Percentiles rank a stretch among this genome's conserved stretches.
phyloP scores from a whole-genome alignment of 2,888 invertebrate genomes.

The Acanthococcus lagerstroemiae region DNA sequence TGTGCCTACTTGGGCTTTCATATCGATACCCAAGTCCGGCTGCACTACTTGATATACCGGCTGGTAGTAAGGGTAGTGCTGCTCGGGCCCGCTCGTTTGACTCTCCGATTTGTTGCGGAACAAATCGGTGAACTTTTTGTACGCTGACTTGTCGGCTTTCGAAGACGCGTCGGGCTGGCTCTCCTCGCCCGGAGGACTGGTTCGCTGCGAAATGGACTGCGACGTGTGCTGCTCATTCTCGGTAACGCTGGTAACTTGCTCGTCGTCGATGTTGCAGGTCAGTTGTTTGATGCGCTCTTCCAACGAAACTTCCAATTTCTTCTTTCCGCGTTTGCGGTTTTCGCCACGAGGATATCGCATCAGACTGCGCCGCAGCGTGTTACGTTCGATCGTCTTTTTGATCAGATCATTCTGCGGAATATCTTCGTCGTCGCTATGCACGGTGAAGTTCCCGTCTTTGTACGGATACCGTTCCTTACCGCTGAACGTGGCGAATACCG shows the following conservation, averaged over 20 bases:
- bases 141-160: constrained; percentile 47
- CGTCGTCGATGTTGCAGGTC: constrained; percentile 63
- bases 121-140: constrained; percentile 52
- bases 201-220: not conserved
- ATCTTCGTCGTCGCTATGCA: constrained; percentile 34
- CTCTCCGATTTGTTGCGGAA: constrained; percentile 44
- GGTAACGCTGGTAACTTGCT: constrained; percentile 37
- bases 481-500: constrained; percentile 50
- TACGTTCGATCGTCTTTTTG: constrained; percentile 68
- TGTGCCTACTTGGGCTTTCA: constrained; percentile 37
- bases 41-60: constrained; percentile 40
- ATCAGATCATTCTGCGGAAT: constrained; percentile 43
- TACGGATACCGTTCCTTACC: constrained; percentile 33
- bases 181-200: constrained; percentile 58
- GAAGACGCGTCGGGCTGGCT: constrained; percentile 38
- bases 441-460: constrained; percentile 28
- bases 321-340: constrained; percentile 31
- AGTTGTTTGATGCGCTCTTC: constrained; percentile 76
- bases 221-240: constrained; percentile 35
- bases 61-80: constrained; percentile 37
- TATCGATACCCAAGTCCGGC: constrained; percentile 50
- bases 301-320: constrained; percentile 55
- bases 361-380: constrained; percentile 67
- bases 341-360: constrained; percentile 49
- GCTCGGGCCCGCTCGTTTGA: constrained; percentile 12